Evolutionary conservation across 2,113 vertebrate species (phyloP).

Genomic region (Sphyrna mokarran): DNA sequence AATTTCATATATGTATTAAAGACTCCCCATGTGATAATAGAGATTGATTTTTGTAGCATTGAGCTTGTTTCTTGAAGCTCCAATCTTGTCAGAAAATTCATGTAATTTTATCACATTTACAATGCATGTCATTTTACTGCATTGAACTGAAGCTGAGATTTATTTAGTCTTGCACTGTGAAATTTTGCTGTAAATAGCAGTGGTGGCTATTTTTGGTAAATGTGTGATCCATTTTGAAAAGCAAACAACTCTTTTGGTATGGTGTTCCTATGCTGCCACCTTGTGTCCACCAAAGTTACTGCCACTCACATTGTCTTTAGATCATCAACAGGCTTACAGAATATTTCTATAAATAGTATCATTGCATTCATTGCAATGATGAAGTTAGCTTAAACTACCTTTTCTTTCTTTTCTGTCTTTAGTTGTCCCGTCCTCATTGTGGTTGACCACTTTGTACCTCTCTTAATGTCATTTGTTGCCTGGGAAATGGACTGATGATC

Average conservation of each 20-base stretch:
- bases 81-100: background rate
- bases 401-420: background rate
- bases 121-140: background rate
- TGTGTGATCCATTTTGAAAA: background rate
- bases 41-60: background rate
- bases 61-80: background rate
- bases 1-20: background rate
- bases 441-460: background rate
- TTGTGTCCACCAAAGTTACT: background rate
- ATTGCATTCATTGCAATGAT: background rate
- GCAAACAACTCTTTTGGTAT: background rate
- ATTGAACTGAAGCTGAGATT: background rate
- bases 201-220: background rate
- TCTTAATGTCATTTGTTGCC: background rate
- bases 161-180: background rate
- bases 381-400: background rate
- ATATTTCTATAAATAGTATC: background rate
- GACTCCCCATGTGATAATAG: background rate
- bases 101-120: background rate
- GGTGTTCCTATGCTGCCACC: conserved; percentile 3
- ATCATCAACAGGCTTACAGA: background rate
- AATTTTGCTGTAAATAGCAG: conserved; percentile 10
- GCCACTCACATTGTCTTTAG: background rate
- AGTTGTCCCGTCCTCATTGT: background rate
- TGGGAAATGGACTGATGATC: background rate